Base-by-base conservation (phyloP, 2,888 invertebrate species). In the Platycheirus albimanus region DNA sequence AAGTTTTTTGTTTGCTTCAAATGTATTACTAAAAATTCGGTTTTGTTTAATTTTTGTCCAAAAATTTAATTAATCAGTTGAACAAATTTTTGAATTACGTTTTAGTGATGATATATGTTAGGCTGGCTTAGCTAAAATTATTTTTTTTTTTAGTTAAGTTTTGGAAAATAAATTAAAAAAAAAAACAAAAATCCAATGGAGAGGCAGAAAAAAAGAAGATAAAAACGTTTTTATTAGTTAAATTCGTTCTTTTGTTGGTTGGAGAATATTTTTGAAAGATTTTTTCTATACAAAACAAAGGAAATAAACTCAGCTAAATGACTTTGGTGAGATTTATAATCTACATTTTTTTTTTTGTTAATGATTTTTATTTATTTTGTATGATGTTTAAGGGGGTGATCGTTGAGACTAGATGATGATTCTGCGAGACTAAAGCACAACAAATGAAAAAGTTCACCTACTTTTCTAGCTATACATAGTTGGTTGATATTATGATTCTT, bases 81-180 rank as follows among this genome's bases (percentile, higher is more conserved):
- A 86, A 86, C 84, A 86, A 85, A 84, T 69, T 85, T 86, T 87
- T 85, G 86, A 85, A 86, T 88, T 87, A 83, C 80, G 83, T 86
- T 87, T 89, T 87, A 88, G 85, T 88, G 89, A 87, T 88, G 88
- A 88, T 88, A 89, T 87, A 88, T 89, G 89, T 89, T 89, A 89
- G 88, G 89, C 88, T 89, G 89, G 88, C 88, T 90, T 89, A 88
- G 88, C 88, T 90, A 86, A 85, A 87, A 86, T 79, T 75, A 77
- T 6, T 33, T 33, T 77, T n/a, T n/a, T n/a, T n/a, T n/a, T n/a
- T n/a, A n/a, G n/a, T n/a, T n/a, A n/a, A n/a, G n/a, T n/a, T n/a
- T n/a, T n/a, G n/a, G n/a, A n/a, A n/a, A n/a, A n/a, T n/a, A n/a
- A 86, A 71, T 30, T 7, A 66, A 70, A 84, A 56, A 85, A 83